Evolutionary conservation across 1,140 invertebrate genomes (phyloP).

Genomic region (Babylonia areolata): DNA sequence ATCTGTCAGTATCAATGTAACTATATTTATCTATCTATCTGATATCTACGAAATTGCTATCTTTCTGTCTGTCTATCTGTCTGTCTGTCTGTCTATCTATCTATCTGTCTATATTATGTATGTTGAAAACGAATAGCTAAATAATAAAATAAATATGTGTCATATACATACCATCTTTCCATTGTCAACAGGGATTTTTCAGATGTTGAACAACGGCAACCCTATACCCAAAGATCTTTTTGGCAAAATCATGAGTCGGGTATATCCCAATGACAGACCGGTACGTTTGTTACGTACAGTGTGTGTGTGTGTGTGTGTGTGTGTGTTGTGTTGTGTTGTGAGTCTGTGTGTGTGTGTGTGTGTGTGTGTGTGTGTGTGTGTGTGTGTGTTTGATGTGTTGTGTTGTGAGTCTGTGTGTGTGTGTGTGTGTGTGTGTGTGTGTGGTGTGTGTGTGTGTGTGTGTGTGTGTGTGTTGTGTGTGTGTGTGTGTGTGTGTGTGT

Average conservation of each 20-base stretch:
- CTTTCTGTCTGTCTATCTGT: no score
- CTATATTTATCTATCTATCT: no score
- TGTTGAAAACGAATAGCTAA: no score
- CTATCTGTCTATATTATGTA: no score
- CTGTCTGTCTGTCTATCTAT: no score
- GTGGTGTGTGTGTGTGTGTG: neutral
- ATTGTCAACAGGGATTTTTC: constrained; percentile 62
- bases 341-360: neutral
- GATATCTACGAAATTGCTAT: no score
- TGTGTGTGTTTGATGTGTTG: neutral
- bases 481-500: neutral
- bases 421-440: constrained; percentile 7
- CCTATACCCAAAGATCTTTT: constrained; percentile 65
- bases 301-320: constrained; percentile 15
- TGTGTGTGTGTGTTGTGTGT: neutral
- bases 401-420: neutral
- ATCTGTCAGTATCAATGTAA: no score
- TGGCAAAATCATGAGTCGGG: constrained; percentile 56
- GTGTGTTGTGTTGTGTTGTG: no score
- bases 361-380: neutral
- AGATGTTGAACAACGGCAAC: constrained; percentile 68
- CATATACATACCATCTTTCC: no score
- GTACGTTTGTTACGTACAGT: neutral
- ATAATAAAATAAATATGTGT: no score
- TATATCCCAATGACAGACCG: constrained; percentile 51